Evolutionary conservation across 2,888 invertebrate species (phyloP).

Genomic region (Nomada lathburiana): DNA sequence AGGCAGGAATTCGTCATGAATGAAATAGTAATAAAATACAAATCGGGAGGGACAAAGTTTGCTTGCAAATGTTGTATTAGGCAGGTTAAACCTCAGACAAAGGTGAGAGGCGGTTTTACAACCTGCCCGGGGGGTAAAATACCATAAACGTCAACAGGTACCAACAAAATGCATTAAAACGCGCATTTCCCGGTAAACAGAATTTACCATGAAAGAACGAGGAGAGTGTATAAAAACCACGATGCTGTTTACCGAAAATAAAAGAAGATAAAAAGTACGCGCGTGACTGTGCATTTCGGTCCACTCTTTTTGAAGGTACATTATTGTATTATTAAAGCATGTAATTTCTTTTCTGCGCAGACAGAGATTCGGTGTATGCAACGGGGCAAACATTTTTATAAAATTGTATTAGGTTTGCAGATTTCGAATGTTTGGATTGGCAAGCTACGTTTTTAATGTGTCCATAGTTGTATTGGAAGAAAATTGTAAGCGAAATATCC

Average conservation of each 20-base stretch:
- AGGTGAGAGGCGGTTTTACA: not conserved
- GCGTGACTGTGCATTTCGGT: slow-evolving; percentile 2
- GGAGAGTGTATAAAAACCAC: not conserved
- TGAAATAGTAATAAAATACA: not conserved
- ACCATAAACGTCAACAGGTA: not conserved
- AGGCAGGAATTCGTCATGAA: too few species aligned
- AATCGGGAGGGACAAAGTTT: not conserved
- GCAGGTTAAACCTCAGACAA: not conserved
- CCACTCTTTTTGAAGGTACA: not conserved
- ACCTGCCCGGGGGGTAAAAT: not conserved
- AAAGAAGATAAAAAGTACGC: not conserved
- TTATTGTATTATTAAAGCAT: not conserved
- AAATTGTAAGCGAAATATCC: too few species aligned
- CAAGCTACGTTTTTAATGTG: not conserved
- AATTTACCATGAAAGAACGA: not conserved
- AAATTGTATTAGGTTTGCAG: too few species aligned
- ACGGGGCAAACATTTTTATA: not conserved
- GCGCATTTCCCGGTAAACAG: too few species aligned
- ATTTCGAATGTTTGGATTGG: not conserved
- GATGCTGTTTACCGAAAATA: not conserved
- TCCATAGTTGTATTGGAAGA: not conserved
- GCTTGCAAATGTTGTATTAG: not conserved
- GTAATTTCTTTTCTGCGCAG: not conserved
- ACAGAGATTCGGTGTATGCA: not conserved
- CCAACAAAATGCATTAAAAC: not conserved